Conservation (phyloP, 2,888 invertebrate species). For the Tridacna crocea region DNA sequence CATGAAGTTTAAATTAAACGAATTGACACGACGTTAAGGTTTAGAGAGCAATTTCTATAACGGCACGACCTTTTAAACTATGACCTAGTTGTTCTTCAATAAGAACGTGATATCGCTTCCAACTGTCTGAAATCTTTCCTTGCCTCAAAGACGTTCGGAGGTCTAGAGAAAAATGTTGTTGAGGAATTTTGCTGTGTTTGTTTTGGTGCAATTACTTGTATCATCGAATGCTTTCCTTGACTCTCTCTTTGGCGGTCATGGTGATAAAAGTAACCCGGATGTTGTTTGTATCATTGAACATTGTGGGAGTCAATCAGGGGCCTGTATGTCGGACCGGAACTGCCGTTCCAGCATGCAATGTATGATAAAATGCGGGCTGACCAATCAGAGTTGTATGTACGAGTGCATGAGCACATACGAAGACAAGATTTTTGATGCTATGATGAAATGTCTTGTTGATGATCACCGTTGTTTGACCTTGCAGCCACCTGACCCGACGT, state of each 20-base stretch:
- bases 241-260: not conserved
- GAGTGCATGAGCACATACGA: slow-evolving; percentile 63
- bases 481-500: slow-evolving; percentile 53
- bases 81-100: too few relatives aligned
- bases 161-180: too few relatives aligned
- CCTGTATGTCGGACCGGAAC: slow-evolving; percentile 49
- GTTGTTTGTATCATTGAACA: slow-evolving; percentile 61
- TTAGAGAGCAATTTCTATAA: too few relatives aligned
- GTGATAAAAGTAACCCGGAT: slow-evolving; percentile 49
- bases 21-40: too few relatives aligned
- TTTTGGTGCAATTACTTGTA: not conserved
- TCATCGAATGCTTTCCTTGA: not conserved
- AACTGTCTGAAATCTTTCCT: too few relatives aligned
- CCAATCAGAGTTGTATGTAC: slow-evolving; percentile 62
- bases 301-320: slow-evolving; percentile 48
- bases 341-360: slow-evolving; percentile 59
- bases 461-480: slow-evolving; percentile 60
- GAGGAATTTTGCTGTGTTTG: too few relatives aligned
- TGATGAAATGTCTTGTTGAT: slow-evolving; percentile 66
- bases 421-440: slow-evolving; percentile 56
- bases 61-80: too few relatives aligned
- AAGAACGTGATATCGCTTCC: too few relatives aligned
- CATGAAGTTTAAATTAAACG: too few relatives aligned
- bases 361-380: slow-evolving; percentile 53
- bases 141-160: too few relatives aligned